Conservation (phyloP, 2,888 invertebrate species). For the Hipparchia sbordonii region DNA sequence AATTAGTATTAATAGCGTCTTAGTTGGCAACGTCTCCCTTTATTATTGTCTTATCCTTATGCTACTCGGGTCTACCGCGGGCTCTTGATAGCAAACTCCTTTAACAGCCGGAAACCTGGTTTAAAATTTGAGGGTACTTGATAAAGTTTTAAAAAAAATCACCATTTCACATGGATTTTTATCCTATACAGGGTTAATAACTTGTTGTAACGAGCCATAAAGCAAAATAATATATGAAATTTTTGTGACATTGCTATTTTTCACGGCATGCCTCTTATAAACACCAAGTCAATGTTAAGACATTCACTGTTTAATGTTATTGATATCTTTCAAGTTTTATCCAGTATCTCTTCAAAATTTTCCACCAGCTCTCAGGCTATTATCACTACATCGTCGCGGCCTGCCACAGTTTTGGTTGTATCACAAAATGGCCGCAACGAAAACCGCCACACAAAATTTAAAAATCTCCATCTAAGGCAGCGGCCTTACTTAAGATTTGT, state of each 20-base stretch:
- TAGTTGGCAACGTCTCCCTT: slow-evolving; percentile 69
- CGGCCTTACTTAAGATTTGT: slow-evolving; percentile 38
- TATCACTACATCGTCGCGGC: slow-evolving; percentile 18
- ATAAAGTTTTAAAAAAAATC: not conserved
- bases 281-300: not conserved
- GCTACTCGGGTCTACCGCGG: slow-evolving; percentile 57
- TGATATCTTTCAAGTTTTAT: not conserved
- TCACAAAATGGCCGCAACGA: slow-evolving; percentile 1
- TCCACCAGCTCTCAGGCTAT: slow-evolving; percentile 1
- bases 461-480: slow-evolving; percentile 17
- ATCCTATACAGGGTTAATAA: too few species aligned
- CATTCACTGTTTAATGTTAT: too few species aligned
- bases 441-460: slow-evolving; percentile 24
- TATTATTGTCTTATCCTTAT: slow-evolving; percentile 78
- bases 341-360: slow-evolving; percentile 4
- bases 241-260: too few species aligned
- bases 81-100: slow-evolving; percentile 12
- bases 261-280: too few species aligned
- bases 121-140: slow-evolving; percentile 11
- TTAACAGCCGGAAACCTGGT: not conserved
- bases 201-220: too few species aligned
- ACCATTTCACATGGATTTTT: not conserved
- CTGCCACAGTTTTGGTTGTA: slow-evolving; percentile 21
- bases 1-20: slow-evolving; percentile 55
- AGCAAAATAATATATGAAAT: too few species aligned